Conservation (phyloP, 92 coral and sea anemone genomes). For the Zoanthus gigantus region DNA sequence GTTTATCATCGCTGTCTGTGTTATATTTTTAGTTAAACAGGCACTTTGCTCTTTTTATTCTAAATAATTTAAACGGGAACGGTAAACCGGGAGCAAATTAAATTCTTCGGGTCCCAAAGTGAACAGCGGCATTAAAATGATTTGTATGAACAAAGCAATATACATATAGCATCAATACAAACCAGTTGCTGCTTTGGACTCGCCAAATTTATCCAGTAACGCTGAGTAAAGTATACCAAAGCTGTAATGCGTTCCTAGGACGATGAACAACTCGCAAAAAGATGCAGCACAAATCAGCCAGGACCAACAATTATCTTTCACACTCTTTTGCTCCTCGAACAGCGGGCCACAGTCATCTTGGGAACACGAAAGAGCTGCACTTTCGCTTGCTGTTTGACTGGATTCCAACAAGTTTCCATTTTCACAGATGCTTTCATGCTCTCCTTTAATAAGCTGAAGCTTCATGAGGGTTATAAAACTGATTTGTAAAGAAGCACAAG, state of each 20-base stretch:
- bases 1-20: too few species aligned
- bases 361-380: background rate
- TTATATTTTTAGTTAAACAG: too few species aligned
- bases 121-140: too few species aligned
- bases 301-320: slow-evolving; percentile 86
- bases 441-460: slow-evolving; percentile 4
- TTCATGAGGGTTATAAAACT: slow-evolving; percentile 1
- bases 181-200: slow-evolving; percentile 93
- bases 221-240: slow-evolving; percentile 93
- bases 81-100: too few species aligned
- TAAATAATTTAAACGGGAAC: too few species aligned
- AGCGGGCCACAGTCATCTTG: background rate
- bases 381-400: background rate
- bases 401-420: background rate
- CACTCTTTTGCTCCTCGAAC: slow-evolving; percentile 1
- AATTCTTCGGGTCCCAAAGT: too few species aligned
- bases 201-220: slow-evolving; percentile 80
- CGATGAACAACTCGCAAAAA: slow-evolving; percentile 87
- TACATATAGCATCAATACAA: background rate
- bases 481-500: background rate
- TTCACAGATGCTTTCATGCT: slow-evolving; percentile 27
- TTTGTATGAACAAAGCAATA: background rate
- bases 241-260: slow-evolving; percentile 90
- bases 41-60: too few species aligned
- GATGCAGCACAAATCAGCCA: slow-evolving; percentile 97